Evolutionary conservation across 2,113 vertebrate species (phyloP).

Genomic region (Orientallactaga bullata): DNA sequence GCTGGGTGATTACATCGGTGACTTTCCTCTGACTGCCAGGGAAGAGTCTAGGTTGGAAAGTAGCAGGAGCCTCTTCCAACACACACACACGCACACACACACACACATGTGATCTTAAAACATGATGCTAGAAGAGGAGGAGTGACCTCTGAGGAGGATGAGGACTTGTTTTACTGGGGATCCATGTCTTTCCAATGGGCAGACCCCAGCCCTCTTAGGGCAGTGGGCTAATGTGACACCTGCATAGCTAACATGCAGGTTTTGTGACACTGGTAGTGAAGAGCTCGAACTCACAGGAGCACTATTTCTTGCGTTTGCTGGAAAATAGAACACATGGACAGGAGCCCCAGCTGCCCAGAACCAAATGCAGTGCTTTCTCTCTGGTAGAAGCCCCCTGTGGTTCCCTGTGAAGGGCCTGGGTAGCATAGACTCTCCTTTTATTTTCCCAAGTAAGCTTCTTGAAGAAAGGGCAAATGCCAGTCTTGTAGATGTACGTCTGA

Average conservation of each 20-base stretch:
- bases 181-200: neutral
- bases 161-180: neutral
- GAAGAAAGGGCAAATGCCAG: neutral
- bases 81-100: conserved; percentile 45
- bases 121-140: neutral
- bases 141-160: neutral
- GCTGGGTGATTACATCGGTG: neutral
- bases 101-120: conserved; percentile 44
- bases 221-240: neutral
- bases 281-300: neutral
- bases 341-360: rapidly evolving
- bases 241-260: neutral
- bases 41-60: conserved; percentile 44
- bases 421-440: neutral
- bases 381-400: neutral
- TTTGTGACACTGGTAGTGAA: conserved; percentile 41
- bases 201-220: neutral
- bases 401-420: neutral
- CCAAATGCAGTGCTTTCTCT: neutral
- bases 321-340: neutral
- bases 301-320: neutral
- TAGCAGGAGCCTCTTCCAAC: conserved; percentile 44
- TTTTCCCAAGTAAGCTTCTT: neutral
- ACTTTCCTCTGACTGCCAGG: neutral
- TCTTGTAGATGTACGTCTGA: neutral